A percentile compares a stretch with the other conserved stretches of the same genome.
Conservation (phyloP, 2,113 vertebrate genomes). For the Oryzias melastigma region DNA sequence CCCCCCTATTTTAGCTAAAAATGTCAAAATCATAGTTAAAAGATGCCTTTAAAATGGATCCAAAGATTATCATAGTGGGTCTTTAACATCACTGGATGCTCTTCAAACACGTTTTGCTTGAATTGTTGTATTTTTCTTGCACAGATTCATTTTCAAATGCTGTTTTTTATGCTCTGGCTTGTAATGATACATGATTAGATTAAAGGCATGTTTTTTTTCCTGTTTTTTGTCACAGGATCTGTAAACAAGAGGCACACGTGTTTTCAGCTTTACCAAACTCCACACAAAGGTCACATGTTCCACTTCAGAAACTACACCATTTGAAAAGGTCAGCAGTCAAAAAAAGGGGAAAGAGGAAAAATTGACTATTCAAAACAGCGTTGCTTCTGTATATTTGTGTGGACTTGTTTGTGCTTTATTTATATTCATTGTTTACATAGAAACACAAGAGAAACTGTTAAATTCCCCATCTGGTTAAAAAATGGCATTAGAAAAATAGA, state of each 20-base stretch:
- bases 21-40: no score
- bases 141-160: slow-evolving; percentile 13
- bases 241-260: background rate
- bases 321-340: slow-evolving; percentile 44
- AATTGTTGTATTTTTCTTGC: background rate
- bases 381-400: no score
- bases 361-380: no score
- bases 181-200: slow-evolving; percentile 4
- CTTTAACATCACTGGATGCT: background rate
- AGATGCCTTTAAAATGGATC: no score
- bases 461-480: no score
- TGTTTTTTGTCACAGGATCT: background rate
- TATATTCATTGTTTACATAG: no score
- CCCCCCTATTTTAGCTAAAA: no score
- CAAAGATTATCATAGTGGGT: background rate
- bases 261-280: background rate
- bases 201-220: background rate
- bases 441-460: no score
- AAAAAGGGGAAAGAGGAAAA: background rate
- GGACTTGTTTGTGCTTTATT: no score
- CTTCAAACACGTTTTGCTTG: slow-evolving; percentile 18
- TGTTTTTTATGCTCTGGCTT: background rate
- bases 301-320: slow-evolving; percentile 22
- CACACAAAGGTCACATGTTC: slow-evolving; percentile 12
- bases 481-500: no score